These are phyloP conservation scores for Bryconaethiops microstoma DNA, from an alignment of 2,797 vertebrate genomes.

Conservation along the genomic window DNA sequence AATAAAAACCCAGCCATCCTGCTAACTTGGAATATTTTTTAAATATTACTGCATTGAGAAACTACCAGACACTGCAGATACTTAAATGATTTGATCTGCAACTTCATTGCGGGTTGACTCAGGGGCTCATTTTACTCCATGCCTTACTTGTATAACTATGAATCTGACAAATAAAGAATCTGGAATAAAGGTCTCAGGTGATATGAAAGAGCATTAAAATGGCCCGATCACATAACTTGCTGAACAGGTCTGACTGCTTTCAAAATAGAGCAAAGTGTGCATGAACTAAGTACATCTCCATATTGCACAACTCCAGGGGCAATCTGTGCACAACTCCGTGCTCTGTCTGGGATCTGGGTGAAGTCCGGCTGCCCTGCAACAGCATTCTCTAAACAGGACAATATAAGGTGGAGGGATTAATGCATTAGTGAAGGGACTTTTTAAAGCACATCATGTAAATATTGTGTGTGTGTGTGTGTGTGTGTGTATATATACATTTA, in stretches of 20 bases:
- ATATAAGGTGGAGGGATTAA: not conserved
- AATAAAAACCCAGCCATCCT: not conserved
- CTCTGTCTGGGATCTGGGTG: slow-evolving; percentile 2
- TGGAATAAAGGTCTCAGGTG: not conserved
- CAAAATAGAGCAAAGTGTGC: slow-evolving; percentile 35
- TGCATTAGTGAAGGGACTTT: not conserved
- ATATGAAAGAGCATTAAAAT: slow-evolving; percentile 20
- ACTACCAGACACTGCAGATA: too few relatives aligned
- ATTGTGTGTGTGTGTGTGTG: too few relatives aligned
- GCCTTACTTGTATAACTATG: too few relatives aligned
- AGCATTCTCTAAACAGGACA: not conserved
- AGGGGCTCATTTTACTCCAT: too few relatives aligned
- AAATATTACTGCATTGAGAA: too few relatives aligned
- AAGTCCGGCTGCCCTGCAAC: slow-evolving; percentile 37
- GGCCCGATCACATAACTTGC: not conserved
- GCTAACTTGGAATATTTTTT: too few relatives aligned
- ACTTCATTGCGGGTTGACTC: too few relatives aligned
- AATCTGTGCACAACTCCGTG: slow-evolving; percentile 30
- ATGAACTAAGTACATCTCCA: slow-evolving; percentile 1
- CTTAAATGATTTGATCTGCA: too few relatives aligned
- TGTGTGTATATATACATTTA: too few relatives aligned
- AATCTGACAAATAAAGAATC: not conserved
- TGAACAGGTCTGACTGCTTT: slow-evolving; percentile 37
- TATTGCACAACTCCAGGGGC: slow-evolving; percentile 44
- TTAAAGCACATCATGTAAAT: not conserved